Evolutionary conservation across 2,797 vertebrate genomes (phyloP).

Genomic region (Gymnodraco acuticeps): DNA sequence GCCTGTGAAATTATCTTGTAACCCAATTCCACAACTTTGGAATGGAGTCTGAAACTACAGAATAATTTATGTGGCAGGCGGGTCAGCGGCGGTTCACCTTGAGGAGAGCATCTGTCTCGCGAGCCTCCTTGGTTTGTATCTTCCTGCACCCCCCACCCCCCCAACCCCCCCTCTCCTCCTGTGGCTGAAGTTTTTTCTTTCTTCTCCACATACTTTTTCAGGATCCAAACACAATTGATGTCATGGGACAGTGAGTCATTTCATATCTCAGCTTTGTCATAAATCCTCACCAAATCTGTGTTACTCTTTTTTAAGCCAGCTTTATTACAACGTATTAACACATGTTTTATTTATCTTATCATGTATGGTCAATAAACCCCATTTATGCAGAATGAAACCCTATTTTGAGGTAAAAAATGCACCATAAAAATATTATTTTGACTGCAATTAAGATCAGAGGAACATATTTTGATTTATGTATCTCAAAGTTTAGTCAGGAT

Average conservation of each 20-base stretch:
- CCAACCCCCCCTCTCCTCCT: conserved; percentile 16
- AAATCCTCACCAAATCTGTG: too few relatives aligned
- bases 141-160: neutral
- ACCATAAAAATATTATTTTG: too few relatives aligned
- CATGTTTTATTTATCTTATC: too few relatives aligned
- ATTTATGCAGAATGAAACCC: too few relatives aligned
- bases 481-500: too few relatives aligned
- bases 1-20: conserved; percentile 90
- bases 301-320: too few relatives aligned
- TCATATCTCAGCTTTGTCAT: conserved; percentile 33
- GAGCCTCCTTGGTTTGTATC: conserved; percentile 48
- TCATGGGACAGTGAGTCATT: conserved; percentile 49
- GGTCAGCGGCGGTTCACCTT: conserved; percentile 85
- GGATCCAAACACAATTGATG: conserved; percentile 52
- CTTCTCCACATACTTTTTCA: conserved; percentile 34
- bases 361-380: too few relatives aligned
- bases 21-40: conserved; percentile 90
- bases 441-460: too few relatives aligned
- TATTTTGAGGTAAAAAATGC: too few relatives aligned
- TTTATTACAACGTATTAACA: too few relatives aligned
- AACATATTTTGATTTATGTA: too few relatives aligned
- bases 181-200: conserved; percentile 33
- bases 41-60: conserved; percentile 87
- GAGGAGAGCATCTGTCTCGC: conserved; percentile 76
- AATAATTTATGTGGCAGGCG: conserved; percentile 86